Conservation (phyloP, 2,888 invertebrate genomes). For the Parasteatoda lunata region DNA sequence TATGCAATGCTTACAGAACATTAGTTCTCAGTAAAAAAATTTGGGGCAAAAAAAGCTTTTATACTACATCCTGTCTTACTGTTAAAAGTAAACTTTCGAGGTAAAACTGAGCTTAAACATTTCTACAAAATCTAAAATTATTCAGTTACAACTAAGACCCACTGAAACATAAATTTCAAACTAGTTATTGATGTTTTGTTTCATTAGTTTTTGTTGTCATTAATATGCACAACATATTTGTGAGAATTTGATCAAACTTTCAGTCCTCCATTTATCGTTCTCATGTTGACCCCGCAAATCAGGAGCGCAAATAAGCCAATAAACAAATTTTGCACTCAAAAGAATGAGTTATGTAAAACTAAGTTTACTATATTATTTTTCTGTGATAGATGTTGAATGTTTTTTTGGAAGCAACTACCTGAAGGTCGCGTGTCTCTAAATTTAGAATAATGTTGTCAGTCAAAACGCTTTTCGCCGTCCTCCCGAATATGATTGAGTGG, state of each 20-base stretch:
- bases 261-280: not conserved
- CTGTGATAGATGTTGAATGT: not conserved
- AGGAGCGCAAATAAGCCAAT: not conserved
- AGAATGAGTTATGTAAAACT: too few species aligned
- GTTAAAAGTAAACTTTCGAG: too few species aligned
- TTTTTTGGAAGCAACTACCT: not conserved
- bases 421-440: slow-evolving; percentile 14
- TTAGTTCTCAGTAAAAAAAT: too few species aligned
- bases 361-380: not conserved
- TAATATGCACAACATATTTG: not conserved
- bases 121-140: too few species aligned
- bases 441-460: slow-evolving; percentile 13
- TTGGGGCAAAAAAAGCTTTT: too few species aligned
- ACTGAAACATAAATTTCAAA: too few species aligned
- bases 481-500: not conserved
- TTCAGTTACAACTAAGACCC: too few species aligned
- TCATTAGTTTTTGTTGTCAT: not conserved
- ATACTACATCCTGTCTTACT: too few species aligned
- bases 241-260: not conserved
- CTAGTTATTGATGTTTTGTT: not conserved
- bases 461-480: not conserved
- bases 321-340: too few species aligned
- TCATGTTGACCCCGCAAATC: not conserved
- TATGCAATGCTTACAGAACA: too few species aligned
- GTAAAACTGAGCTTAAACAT: too few species aligned